Base-by-base conservation (phyloP, 1,140 invertebrate species). In the Zaprionus kolodkinae region DNA sequence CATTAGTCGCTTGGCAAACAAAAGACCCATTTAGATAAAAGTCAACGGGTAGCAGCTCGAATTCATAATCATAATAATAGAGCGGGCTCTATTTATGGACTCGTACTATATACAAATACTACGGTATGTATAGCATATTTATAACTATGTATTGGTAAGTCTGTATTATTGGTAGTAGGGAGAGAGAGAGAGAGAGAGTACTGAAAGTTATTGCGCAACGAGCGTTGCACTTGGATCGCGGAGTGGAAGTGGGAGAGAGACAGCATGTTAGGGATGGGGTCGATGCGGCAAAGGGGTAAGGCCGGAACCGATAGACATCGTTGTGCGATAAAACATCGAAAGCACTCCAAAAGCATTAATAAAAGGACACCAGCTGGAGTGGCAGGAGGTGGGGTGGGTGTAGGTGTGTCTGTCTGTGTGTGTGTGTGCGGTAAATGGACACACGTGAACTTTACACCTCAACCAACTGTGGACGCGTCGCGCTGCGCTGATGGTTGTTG, bases 21-120 rank as follows among this genome's bases (percentile, higher is more conserved):
- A 88, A 88, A 88, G 85, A 88, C 84, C 84, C 84, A 88, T 88
- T 88, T 89, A 88, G 84, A 88, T 88, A 88, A 89, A 64, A 88
- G 76, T 75, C 76, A 52, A 55, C 56, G 35, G 27, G 54, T 54
- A 54, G 69, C 66, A 50, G 67, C 74, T 80, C 71, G 55, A 88
- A 88, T 72, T 79, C 85, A 84, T 88, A 88, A 88, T 84, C 84
- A 88, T 88, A 89, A 88, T 84, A 77, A 77, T 84, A 74, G 80
- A 74, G 65, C 73, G 66, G 17, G 17, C 63, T 60, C 81, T 85
- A 84, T 84, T 80, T 84, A 84, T 84, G 72, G 67, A 79, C 64
- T 21, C 2, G 1, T 21, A 21, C 21, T 40, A 59, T 57, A 33
- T 57, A 38, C 17, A 35, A 33, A 33, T 45, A 67, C 45, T 17